phyloP scores from a whole-genome alignment of 2,888 invertebrate species.

The Unio delphinus region DNA sequence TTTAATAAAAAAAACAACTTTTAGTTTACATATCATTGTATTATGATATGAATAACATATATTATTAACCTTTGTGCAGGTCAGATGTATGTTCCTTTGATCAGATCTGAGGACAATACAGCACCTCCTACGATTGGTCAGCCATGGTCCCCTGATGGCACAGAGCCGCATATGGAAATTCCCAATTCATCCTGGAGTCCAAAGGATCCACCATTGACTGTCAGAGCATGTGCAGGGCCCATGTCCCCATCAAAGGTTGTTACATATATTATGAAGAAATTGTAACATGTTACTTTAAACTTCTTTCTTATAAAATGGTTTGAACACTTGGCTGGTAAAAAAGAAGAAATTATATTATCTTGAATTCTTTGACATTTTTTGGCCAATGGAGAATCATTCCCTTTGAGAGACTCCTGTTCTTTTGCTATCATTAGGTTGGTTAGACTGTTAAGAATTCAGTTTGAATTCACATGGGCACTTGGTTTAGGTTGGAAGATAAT shows the following conservation, averaged over 20 bases:
- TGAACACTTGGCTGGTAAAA: too few species aligned
- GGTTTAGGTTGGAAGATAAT: too few species aligned
- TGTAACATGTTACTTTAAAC: too few species aligned
- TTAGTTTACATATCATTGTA: neutral
- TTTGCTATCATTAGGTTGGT: too few species aligned
- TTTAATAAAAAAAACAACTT: too few species aligned
- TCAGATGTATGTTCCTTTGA: slow-evolving; percentile 89
- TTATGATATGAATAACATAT: neutral
- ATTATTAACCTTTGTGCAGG: slow-evolving; percentile 71
- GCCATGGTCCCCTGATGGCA: slow-evolving; percentile 73
- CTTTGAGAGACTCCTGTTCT: too few species aligned
- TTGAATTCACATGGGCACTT: too few species aligned
- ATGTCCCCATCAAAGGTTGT: slow-evolving; percentile 79
- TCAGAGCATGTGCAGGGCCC: slow-evolving; percentile 89
- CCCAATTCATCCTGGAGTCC: slow-evolving; percentile 37
- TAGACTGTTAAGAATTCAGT: too few species aligned
- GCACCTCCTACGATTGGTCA: slow-evolving; percentile 83
- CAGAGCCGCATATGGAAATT: slow-evolving; percentile 20
- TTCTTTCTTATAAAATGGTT: too few species aligned
- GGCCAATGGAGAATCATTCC: too few species aligned
- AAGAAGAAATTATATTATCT: too few species aligned
- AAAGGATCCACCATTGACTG: slow-evolving; percentile 48
- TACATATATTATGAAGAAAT: neutral
- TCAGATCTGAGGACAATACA: slow-evolving; percentile 84
- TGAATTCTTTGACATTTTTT: too few species aligned